Base-by-base conservation (phyloP, 1,140 invertebrate genomes). In the Probaryconus sp. region DNA sequence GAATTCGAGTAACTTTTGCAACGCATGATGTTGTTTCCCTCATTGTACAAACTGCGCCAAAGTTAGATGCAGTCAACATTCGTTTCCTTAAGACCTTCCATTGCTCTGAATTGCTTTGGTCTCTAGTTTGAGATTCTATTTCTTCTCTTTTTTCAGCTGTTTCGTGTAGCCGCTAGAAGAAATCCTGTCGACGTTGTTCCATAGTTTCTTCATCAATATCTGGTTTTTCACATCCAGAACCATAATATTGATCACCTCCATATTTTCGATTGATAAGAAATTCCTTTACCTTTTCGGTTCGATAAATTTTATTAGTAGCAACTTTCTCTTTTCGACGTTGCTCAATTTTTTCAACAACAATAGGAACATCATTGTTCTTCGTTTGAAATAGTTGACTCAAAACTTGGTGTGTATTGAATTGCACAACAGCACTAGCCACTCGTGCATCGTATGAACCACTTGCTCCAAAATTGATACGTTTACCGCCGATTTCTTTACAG, bases 41-140 rank as follows among this genome's bases (percentile, higher is more conserved):
- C 80, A n/a, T n/a, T n/a, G n/a, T n/a, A n/a, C n/a, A n/a, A n/a
- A n/a, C n/a, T n/a, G n/a, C n/a, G n/a, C n/a, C 79, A 75, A 83
- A 86, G 55, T 84, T 80, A 0, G 81, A 84, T 20, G 80, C 81
- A n/a, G 81, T 86, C 21, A 86, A 55, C 24, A 79, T 33, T 6
- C 72, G 43, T 67, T 47, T 42, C 14, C 81, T 38, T 10, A 79
- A 47, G n/a, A 63, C 68, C 11, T 69, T 31, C 82, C 83, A 85
- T 26, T 77, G 5, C 74, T 18, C n/a, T n/a, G n/a, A n/a, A n/a
- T n/a, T n/a, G n/a, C n/a, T n/a, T n/a, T n/a, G n/a, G n/a, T n/a
- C n/a, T 16, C 73, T 31, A 7, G 77, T 85, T 13, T 61, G 28
- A 38, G 21, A 38, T 60, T 82, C 72, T 43, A 83, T 79, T 26